Evolutionary conservation across 2,888 invertebrate species (phyloP).

Genomic region (Rambutsinella grinnellia): DNA sequence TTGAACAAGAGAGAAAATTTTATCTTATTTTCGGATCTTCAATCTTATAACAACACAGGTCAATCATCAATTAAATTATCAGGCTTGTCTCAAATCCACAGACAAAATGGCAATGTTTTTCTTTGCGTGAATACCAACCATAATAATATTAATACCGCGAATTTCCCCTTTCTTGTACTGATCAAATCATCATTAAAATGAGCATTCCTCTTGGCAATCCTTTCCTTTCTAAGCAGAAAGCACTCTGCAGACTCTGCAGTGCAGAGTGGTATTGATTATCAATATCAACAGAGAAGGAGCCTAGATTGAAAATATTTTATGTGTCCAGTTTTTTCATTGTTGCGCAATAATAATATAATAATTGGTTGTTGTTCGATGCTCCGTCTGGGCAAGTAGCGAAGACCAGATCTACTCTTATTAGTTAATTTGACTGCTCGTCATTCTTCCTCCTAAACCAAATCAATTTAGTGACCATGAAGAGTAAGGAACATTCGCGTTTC

Average conservation of each 20-base stretch:
- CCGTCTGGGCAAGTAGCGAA: conserved; percentile 20
- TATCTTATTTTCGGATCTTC: conserved; percentile 33
- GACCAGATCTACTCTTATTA: neutral
- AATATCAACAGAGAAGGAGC: neutral
- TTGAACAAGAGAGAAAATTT: conserved; percentile 32
- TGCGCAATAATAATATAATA: neutral
- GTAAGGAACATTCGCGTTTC: no score
- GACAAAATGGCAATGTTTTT: neutral
- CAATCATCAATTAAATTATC: conserved; percentile 39
- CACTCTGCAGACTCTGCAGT: no score
- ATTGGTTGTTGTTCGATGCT: neutral
- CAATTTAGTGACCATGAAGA: conserved; percentile 19
- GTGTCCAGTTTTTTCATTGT: neutral
- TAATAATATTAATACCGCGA: no score
- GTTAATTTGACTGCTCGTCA: neutral
- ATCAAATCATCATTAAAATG: no score
- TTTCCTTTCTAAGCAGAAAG: no score
- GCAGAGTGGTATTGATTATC: neutral
- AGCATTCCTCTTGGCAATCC: no score
- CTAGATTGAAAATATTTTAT: neutral
- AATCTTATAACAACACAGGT: conserved; percentile 6
- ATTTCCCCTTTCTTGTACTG: no score
- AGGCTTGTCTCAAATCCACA: neutral
- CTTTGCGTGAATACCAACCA: neutral
- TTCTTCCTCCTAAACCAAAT: conserved; percentile 9